phyloP scores from a whole-genome alignment of 2,888 invertebrate species.

The Capitulum mitella region DNA sequence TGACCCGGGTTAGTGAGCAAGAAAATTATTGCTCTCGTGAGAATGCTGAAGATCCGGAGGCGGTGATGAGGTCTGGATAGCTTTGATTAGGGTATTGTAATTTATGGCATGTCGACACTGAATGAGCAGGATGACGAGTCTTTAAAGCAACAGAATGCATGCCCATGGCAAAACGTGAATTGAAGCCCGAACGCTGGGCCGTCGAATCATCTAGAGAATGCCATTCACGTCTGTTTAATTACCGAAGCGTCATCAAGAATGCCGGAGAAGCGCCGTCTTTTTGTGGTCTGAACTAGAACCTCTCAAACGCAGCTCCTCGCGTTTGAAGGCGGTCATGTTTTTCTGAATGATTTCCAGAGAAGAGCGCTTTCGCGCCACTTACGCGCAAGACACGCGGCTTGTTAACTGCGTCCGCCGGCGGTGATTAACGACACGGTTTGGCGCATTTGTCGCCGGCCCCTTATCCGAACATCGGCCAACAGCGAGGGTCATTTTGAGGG shows the following conservation, averaged over 20 bases:
- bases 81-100: constrained; percentile 7
- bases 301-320: no score
- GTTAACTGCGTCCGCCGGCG: no score
- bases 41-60: constrained; percentile 21
- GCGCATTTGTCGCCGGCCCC: neutral
- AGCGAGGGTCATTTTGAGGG: neutral
- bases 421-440: neutral
- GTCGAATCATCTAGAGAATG: no score
- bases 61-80: constrained; percentile 7
- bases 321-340: no score
- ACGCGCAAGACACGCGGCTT: no score
- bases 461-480: neutral
- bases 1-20: neutral
- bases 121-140: neutral
- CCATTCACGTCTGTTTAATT: no score
- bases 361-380: no score
- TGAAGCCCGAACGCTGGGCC: no score
- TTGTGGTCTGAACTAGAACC: no score
- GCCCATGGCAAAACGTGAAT: neutral
- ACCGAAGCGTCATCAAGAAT: no score
- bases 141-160: neutral
- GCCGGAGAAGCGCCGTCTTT: no score
- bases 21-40: constrained; percentile 14
- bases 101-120: constrained; percentile 13
- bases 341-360: no score